A percentile compares a stretch with the other conserved stretches of the same genome.
Conservation (phyloP, 2,113 vertebrate genomes). For the Tor tambroides region DNA sequence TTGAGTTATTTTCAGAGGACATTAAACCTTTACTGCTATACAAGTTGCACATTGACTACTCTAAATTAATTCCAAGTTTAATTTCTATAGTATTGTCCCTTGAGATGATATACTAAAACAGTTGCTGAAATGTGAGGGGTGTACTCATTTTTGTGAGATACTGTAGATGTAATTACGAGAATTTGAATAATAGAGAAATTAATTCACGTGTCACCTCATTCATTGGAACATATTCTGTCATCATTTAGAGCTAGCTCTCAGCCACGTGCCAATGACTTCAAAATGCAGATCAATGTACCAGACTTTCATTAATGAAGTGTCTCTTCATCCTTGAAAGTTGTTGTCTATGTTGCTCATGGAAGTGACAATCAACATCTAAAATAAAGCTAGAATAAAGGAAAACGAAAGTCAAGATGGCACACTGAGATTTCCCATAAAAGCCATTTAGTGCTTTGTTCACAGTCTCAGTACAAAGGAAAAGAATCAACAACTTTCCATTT, state of each 20-base stretch:
- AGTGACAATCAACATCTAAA: background rate
- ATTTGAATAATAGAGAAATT: background rate
- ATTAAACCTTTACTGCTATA: too few species aligned
- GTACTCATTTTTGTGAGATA: too few species aligned
- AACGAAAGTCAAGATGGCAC: background rate
- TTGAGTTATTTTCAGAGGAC: too few species aligned
- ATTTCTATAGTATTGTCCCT: too few species aligned
- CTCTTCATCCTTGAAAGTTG: background rate
- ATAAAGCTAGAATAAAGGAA: background rate
- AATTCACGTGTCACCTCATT: background rate
- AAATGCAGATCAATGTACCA: background rate
- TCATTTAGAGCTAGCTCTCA: too few species aligned
- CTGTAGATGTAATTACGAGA: background rate
- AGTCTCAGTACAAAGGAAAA: background rate
- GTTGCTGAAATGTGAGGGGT: too few species aligned
- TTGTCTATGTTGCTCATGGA: background rate
- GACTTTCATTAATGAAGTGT: background rate
- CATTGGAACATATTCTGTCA: background rate
- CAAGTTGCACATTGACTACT: too few species aligned
- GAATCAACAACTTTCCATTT: background rate
- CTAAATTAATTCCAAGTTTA: too few species aligned
- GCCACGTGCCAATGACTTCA: too few species aligned
- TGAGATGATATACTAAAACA: too few species aligned
- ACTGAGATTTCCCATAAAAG: background rate
- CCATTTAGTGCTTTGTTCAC: background rate